Evolutionary conservation across 2,113 vertebrate species (phyloP).

Genomic region (Apaloderma vittatum): DNA sequence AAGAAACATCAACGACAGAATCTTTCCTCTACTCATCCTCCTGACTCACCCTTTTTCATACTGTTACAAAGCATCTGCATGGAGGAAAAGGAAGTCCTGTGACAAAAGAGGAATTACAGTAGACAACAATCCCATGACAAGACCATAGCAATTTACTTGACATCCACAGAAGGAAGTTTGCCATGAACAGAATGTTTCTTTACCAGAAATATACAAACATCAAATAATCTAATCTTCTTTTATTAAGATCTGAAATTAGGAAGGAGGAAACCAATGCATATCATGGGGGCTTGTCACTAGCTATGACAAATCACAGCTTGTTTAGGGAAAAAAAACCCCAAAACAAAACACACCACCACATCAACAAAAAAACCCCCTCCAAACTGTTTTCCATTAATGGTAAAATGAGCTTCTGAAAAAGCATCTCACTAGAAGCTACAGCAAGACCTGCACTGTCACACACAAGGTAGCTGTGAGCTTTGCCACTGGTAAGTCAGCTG

Average conservation of each 20-base stretch:
- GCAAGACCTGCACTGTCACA: background rate
- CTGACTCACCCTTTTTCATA: background rate
- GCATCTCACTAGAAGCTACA: background rate
- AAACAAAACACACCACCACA: background rate
- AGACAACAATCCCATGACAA: background rate
- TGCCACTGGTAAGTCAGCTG: background rate
- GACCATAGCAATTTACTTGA: background rate
- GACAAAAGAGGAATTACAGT: background rate
- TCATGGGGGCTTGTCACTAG: rapidly evolving
- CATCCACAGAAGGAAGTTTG: background rate
- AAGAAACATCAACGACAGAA: background rate
- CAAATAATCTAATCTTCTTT: background rate
- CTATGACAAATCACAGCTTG: background rate
- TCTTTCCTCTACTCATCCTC: background rate
- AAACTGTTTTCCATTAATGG: background rate
- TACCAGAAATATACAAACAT: background rate
- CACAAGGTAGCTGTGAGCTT: background rate
- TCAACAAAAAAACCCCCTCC: background rate
- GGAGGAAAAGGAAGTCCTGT: background rate
- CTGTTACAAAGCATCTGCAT: background rate
- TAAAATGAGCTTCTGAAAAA: background rate
- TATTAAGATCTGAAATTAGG: background rate
- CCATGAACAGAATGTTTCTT: background rate
- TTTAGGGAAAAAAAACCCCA: background rate
- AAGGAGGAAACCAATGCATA: background rate